phyloP scores from a whole-genome alignment of 2,797 vertebrate species.

The Masticophis lateralis region DNA sequence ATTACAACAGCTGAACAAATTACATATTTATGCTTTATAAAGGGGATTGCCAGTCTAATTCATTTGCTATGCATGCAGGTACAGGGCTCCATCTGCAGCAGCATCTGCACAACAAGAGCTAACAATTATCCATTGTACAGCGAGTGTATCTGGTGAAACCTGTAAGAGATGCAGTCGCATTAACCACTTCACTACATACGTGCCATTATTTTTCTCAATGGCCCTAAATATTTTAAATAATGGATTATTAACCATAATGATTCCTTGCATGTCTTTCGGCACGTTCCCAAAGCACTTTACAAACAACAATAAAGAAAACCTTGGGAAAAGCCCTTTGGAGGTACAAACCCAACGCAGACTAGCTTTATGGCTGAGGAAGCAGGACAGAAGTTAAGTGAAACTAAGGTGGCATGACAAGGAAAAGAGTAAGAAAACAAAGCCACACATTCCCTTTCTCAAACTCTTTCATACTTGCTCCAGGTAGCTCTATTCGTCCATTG shows the following conservation, averaged over 20 bases:
- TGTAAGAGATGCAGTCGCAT: constrained; percentile 73
- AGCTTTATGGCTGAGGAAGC: constrained; percentile 26
- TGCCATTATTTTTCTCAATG: constrained; percentile 70
- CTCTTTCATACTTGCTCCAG: neutral
- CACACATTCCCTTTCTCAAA: constrained; percentile 30
- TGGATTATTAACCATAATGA: constrained; percentile 67
- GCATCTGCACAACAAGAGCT: constrained; percentile 93
- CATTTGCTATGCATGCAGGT: constrained; percentile 97
- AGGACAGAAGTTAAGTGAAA: constrained; percentile 32
- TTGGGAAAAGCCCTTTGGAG: constrained; percentile 61
- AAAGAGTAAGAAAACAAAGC: constrained; percentile 24
- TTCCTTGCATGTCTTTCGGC: constrained; percentile 66
- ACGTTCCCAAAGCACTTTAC: constrained; percentile 63
- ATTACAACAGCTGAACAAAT: constrained; percentile 99
- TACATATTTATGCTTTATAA: constrained; percentile 99
- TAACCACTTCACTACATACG: constrained; percentile 75
- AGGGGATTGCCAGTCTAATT: constrained; percentile 85
- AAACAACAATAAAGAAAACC: constrained; percentile 64
- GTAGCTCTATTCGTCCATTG: neutral
- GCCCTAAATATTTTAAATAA: constrained; percentile 71
- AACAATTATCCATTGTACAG: constrained; percentile 83
- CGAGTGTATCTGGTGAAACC: constrained; percentile 80
- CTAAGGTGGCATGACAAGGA: constrained; percentile 43
- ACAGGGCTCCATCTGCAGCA: constrained; percentile 92
- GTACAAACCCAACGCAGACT: constrained; percentile 33